A percentile compares a stretch with the other conserved stretches of the same genome.
These are phyloP conservation scores for Caracal caracal DNA, from an alignment of 2,113 vertebrate genomes.

Conservation along the genomic window DNA sequence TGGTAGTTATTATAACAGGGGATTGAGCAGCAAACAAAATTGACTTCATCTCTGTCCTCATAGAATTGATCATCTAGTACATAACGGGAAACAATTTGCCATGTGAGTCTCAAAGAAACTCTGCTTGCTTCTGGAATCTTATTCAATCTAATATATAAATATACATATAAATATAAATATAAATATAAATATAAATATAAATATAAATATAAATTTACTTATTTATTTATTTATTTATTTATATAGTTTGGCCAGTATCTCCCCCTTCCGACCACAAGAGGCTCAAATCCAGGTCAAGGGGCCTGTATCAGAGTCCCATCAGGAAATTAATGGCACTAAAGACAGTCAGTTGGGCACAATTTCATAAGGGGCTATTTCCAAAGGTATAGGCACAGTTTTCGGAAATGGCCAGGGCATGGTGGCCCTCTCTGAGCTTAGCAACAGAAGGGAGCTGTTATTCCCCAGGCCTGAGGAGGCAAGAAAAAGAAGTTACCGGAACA, in stretches of 20 bases:
- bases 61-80: not conserved
- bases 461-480: not conserved
- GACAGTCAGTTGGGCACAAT: not conserved
- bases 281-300: not conserved
- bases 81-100: constrained; percentile 34
- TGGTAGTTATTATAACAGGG: not conserved
- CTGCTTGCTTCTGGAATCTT: not conserved
- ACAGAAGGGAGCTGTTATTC: not conserved
- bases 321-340: constrained; percentile 29
- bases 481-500: not conserved
- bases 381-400: not conserved
- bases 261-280: not conserved
- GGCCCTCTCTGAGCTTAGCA: not conserved
- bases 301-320: not conserved
- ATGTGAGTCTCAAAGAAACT: not conserved
- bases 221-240: not conserved
- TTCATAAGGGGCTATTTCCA: not conserved
- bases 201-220: too few species aligned
- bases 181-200: not conserved
- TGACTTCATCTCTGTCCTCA: not conserved
- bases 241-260: not conserved
- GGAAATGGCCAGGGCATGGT: not conserved
- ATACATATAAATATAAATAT: not conserved
- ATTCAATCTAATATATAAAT: not conserved
- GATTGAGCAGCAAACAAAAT: not conserved